Percentiles rank a stretch among this genome's conserved stretches.
Evolutionary conservation across 2,797 vertebrate genomes (phyloP).

Genomic region (Ficedula albicollis): DNA sequence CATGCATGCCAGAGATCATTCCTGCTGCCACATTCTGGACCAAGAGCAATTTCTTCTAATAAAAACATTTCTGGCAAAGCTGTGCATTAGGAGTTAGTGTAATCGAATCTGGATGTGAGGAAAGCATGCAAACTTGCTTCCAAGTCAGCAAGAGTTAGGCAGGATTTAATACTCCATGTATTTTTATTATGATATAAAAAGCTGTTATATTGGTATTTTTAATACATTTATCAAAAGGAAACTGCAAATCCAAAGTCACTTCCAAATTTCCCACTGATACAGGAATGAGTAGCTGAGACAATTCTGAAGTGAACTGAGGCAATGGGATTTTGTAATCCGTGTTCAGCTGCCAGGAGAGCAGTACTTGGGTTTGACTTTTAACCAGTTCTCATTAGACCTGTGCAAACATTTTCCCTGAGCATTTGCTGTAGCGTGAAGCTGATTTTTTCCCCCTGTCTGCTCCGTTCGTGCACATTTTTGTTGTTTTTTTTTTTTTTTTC

Average conservation of each 20-base stretch:
- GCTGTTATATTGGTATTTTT: constrained; percentile 62
- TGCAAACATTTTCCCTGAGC: constrained; percentile 26
- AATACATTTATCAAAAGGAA: constrained; percentile 61
- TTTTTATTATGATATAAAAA: constrained; percentile 76
- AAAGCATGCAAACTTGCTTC: constrained; percentile 68
- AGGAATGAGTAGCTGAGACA: constrained; percentile 54
- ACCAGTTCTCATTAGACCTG: constrained; percentile 42
- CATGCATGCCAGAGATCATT: constrained; percentile 67
- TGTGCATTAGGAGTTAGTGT: constrained; percentile 55
- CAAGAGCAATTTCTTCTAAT: constrained; percentile 65
- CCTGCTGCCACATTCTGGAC: constrained; percentile 70
- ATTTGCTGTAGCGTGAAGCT: background rate
- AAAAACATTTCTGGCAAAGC: constrained; percentile 69
- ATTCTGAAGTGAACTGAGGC: constrained; percentile 38
- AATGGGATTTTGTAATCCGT: constrained; percentile 15
- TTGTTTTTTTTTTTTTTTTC: background rate
- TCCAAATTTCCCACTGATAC: constrained; percentile 59
- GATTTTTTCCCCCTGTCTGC: background rate
- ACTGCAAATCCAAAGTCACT: constrained; percentile 35
- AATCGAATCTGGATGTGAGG: constrained; percentile 73
- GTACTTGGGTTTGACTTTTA: constrained; percentile 24
- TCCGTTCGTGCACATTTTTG: background rate
- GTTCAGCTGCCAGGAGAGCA: constrained; percentile 40
- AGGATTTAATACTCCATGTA: constrained; percentile 69
- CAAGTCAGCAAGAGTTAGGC: constrained; percentile 73